Evolutionary conservation across 2,797 vertebrate genomes (phyloP), one percentile per base, ranked within the genome.

Genomic region (Thunnus albacares): DNA sequence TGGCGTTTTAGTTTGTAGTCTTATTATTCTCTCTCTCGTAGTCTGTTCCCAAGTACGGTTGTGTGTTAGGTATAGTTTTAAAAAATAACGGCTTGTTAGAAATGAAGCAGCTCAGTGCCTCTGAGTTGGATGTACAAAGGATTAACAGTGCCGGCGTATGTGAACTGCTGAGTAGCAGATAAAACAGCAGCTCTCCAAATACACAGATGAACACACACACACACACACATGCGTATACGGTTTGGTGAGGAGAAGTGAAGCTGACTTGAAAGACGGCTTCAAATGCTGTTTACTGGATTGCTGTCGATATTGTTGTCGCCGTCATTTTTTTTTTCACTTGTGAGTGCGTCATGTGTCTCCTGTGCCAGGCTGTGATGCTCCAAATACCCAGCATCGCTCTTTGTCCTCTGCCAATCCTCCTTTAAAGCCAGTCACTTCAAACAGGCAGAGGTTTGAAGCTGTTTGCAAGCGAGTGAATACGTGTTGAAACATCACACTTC

Each of bases 381-480:
- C 59, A 82, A 81, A 84, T 75, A 80, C 75, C 70, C 62, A 18
- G 53, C 43, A 20, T 67, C 5, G 5, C 53, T 81, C 73, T 81
- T 70, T 76, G 74, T 85, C 76, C 66, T 41, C 75, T 80, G 77
- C 70, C 84, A 81, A 58, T 68, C 51, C 56, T 57, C 15, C 62
- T 77, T 30, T 28, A 84, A 85, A 82, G 74, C 71, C 76, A 71
- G 56, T 66, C 71, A 70, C 86, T 85, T 91, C 75, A 90, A 86
- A 83, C 59, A 7, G 33, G 35, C 67, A 52, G 17, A 80, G 69
- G 73, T 82, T 79, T 43, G 51, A 57, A 77, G 67, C 79, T 65
- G 74, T 74, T 82, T 83, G 57, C 66, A 71, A 64, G 66, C 26
- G 24, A 49, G 38, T 55, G 62, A 22, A 14, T 35, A 52, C 45